Base-by-base conservation (phyloP, 2,888 invertebrate species). In the Stenotaenia linearis region DNA sequence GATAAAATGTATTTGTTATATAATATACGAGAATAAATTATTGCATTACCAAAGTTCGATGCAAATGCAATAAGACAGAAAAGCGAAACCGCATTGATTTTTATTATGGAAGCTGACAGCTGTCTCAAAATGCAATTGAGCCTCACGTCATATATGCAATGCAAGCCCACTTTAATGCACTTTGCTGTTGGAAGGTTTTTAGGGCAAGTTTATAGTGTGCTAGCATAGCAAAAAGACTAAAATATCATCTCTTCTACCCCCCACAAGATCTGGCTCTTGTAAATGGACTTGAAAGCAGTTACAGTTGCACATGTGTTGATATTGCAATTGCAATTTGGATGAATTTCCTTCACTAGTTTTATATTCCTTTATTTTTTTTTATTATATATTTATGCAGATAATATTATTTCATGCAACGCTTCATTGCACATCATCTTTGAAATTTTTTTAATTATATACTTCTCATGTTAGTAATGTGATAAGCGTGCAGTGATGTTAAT, bases 31-130 rank as follows among this genome's bases (percentile, higher is more conserved):
- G 56, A 56, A 7, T 56, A 56, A 18, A 56, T 18, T 56, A 56
- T 23, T 56, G 23, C 23, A 56, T 56, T 56, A 56, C 9, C 4
- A 40, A 56, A 56, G 18, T 56, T 56, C 56, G 56, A 56, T 56
- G 56, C 56, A 56, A 56, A 56, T 56, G 23, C 56, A 56, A 56
- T 56, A 56, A 18, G 56, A 56, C 18, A 56, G 23, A 23, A 56
- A 56, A 56, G 56, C 56, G 56, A 56, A 56, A 56, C 21, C 56
- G 23, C 56, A 56, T 56, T 56, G 56, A 56, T 56, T 56, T 56
- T 56, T 56, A 56, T 56, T 56, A 56, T 56, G 56, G 56, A 56
- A 56, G 56, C 56, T 56, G 56, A 56, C 56, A 56, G 56, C 56
- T 56, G 56, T 56, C 56, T 56, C 56, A 56, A 56, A 56, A 56